A percentile compares a stretch with the other conserved stretches of the same genome.
phyloP scores from a whole-genome alignment of 1,140 invertebrate genomes.

The Magallana ariakensis region DNA sequence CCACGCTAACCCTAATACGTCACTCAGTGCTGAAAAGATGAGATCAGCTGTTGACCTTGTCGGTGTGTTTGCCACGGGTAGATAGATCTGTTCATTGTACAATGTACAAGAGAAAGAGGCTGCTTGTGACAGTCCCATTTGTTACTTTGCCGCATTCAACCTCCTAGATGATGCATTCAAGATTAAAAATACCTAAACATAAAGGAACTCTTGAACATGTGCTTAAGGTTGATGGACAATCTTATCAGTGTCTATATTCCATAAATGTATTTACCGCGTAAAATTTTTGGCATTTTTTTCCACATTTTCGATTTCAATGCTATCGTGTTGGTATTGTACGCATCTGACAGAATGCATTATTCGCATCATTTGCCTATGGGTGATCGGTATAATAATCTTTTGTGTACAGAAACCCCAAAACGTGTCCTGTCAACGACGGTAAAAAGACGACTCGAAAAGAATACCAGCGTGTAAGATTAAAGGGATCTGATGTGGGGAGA shows the following conservation, averaged over 20 bases:
- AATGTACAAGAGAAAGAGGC: background rate
- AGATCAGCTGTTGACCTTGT: background rate
- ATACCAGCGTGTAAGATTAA: conserved; percentile 9
- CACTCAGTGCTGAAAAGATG: conserved; percentile 18
- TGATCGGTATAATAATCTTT: conserved; percentile 21
- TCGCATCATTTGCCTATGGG: conserved; percentile 26
- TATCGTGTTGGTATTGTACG: background rate
- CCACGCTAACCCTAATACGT: background rate
- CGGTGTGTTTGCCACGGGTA: background rate
- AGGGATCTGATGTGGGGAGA: background rate
- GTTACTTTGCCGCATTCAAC: background rate
- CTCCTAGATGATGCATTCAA: background rate
- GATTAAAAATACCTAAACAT: background rate
- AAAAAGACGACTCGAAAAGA: conserved; percentile 15
- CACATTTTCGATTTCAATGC: conserved; percentile 23
- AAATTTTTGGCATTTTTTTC: conserved; percentile 4
- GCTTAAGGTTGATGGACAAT: background rate
- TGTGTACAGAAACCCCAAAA: background rate
- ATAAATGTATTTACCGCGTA: conserved; percentile 5
- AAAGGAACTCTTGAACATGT: background rate
- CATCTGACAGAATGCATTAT: conserved; percentile 28
- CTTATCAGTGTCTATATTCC: background rate
- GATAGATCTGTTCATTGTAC: background rate
- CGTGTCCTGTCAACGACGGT: background rate
- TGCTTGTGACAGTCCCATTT: background rate